These are phyloP conservation scores for Natrix natrix DNA, from an alignment of 2,797 vertebrate species.

Conservation along the genomic window DNA sequence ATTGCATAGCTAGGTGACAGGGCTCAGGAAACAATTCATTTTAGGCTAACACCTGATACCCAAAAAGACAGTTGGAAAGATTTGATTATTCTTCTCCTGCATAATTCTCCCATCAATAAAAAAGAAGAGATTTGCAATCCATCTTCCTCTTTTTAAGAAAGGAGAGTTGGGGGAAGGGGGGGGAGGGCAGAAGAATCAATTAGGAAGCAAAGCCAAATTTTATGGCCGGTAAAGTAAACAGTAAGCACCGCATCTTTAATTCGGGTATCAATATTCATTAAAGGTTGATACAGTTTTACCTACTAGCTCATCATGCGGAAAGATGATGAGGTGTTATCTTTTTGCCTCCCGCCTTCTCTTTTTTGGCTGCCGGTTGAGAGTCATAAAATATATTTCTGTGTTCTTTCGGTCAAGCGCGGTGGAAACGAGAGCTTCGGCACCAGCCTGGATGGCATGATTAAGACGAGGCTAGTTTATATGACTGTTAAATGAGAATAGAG, in stretches of 20 bases:
- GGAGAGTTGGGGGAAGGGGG: neutral
- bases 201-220: constrained; percentile 37
- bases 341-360: neutral
- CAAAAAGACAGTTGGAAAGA: constrained; percentile 42
- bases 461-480: constrained; percentile 50
- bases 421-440: constrained; percentile 36
- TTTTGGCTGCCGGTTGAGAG: neutral
- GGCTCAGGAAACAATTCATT: constrained; percentile 39
- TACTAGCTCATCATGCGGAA: constrained; percentile 45
- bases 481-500: constrained; percentile 41
- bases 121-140: constrained; percentile 29
- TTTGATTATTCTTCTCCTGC: constrained; percentile 41
- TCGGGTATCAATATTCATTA: constrained; percentile 57
- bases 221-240: constrained; percentile 38
- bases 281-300: constrained; percentile 40
- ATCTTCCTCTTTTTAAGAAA: constrained; percentile 34
- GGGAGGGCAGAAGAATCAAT: neutral
- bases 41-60: constrained; percentile 20
- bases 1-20: constrained; percentile 18
- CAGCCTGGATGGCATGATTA: constrained; percentile 56
- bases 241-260: constrained; percentile 49
- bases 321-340: constrained; percentile 9
- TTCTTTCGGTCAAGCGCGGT: constrained; percentile 46
- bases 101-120: constrained; percentile 51
- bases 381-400: constrained; percentile 27